A percentile compares a stretch with the other conserved stretches of the same genome.
phyloP scores from a whole-genome alignment of 2,797 vertebrate species.

The Crocodylus rhombifer region DNA sequence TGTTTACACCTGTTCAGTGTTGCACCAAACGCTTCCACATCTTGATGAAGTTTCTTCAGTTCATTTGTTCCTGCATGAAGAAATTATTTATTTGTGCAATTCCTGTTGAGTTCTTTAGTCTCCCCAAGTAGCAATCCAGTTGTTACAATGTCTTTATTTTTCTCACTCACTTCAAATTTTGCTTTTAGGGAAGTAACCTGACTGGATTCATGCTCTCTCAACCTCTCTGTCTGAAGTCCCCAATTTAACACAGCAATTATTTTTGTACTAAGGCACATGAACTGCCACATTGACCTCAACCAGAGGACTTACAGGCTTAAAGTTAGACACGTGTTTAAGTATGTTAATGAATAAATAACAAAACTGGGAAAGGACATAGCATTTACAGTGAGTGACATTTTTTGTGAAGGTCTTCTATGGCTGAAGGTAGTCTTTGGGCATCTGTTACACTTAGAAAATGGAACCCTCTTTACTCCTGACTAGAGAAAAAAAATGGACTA shows the following conservation, averaged over 20 bases:
- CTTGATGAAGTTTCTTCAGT: background rate
- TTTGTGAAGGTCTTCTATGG: background rate
- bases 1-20: background rate
- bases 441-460: background rate
- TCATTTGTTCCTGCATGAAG: background rate
- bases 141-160: background rate
- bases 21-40: background rate
- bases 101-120: background rate
- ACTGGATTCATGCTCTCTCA: background rate
- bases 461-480: background rate
- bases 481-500: background rate
- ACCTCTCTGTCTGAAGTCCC: background rate
- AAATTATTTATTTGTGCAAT: background rate
- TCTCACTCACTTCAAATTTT: background rate
- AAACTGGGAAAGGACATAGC: background rate
- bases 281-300: background rate
- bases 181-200: background rate
- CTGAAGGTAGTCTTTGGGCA: background rate
- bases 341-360: background rate
- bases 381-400: background rate
- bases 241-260: background rate
- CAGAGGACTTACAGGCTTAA: background rate
- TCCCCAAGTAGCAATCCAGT: background rate
- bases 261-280: background rate
- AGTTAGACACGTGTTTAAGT: background rate